Evolutionary conservation across 2,113 vertebrate species (phyloP).

Genomic region (Colius striatus): DNA sequence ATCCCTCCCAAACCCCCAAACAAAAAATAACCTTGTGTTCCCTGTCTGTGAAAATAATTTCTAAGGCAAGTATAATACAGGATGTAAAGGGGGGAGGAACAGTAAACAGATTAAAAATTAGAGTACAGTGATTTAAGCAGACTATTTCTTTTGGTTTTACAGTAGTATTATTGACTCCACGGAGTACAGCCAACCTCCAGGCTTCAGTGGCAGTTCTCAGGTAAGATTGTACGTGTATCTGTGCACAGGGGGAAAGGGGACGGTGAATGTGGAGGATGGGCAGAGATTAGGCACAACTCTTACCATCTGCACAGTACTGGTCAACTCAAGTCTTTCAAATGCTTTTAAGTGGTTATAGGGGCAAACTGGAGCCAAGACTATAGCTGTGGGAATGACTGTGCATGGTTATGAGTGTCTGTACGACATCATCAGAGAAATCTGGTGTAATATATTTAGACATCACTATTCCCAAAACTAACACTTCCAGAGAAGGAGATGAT

Average conservation of each 20-base stretch:
- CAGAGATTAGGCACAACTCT: not conserved
- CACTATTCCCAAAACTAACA: not conserved
- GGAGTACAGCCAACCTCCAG: conserved; percentile 92
- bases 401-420: not conserved
- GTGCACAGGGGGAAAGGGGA: rapidly evolving
- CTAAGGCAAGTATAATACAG: not conserved
- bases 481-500: not conserved
- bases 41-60: not conserved
- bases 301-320: not conserved
- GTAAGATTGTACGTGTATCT: conserved; percentile 70
- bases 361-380: not conserved
- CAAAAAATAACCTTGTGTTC: conserved; percentile 9
- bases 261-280: not conserved
- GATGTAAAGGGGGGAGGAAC: not conserved
- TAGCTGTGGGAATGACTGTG: not conserved
- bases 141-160: conserved; percentile 73
- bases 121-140: conserved; percentile 32
- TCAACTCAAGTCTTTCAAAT: not conserved
- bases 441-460: not conserved
- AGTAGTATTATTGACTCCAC: conserved; percentile 94
- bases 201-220: conserved; percentile 91
- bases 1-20: not conserved
- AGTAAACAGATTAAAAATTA: not conserved
- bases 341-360: not conserved
- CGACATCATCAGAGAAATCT: not conserved